Base-by-base conservation (phyloP, 2,113 vertebrate genomes). In the Lophotis ruficrista region DNA sequence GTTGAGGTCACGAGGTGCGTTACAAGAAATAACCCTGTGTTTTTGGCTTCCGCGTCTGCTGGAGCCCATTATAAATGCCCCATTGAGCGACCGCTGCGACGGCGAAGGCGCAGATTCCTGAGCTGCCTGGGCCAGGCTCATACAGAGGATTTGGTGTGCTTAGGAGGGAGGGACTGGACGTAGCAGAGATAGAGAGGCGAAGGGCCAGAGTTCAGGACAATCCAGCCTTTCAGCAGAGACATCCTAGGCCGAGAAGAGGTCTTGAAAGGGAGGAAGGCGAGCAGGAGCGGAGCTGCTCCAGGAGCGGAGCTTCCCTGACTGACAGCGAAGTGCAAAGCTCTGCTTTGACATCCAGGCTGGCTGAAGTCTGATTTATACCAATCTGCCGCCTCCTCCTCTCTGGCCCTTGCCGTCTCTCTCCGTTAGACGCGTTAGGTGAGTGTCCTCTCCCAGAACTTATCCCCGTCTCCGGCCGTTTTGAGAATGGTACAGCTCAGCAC, bases 381-480 rank as follows among this genome's bases (percentile, higher is more conserved):
- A 18, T 6, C 18, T 12, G 12, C 45, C 9, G 10, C 48, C 43
- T 27, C 8, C 18, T 7, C 12, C 5, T 10, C 53, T 53, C 12
- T 5, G n/a, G 24, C 56, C n/a, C 9, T 24, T 3, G 64, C 58
- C 28, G 37, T 24, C 47, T 57, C 41, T 25, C 23, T 50, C 27
- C 35, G 14, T 30, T 8, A 23, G 43, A 7, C 14, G 10, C 1
- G 1, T 33, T 19, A 16, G 83, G 54, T 13, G 9, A 18, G 14
- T 8, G 41, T 33, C 48, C 41, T 57, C n/a, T 48, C 45, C 38
- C 31, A 24, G 47, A 20, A 31, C 37, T 13, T 3, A 5, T 0
- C 9, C 22, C 43, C 2, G 0, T 3, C 33, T 10, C 24, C 8
- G 3, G 51, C n/a, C 13, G 1, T 7, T 41, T 4, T 10, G 37